Conservation (phyloP, 2,888 invertebrate species). For the Megaustenia siamemsis region DNA sequence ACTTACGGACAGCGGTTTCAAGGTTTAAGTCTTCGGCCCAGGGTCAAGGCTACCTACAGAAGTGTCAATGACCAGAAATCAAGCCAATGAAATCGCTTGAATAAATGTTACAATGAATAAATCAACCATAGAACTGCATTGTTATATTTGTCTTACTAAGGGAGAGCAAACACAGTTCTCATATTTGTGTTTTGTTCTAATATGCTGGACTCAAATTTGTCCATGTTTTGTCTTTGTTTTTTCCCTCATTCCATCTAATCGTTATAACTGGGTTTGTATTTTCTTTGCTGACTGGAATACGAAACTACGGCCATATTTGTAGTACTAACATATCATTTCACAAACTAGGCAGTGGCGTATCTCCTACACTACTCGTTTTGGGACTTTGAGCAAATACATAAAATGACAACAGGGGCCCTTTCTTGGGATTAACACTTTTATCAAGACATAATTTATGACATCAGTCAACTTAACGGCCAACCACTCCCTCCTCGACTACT, state of each 20-base stretch:
- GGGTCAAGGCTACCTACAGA: constrained; percentile 9
- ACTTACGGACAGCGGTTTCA: constrained; percentile 48
- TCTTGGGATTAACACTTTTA: too few relatives aligned
- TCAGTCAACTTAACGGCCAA: too few relatives aligned
- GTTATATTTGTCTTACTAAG: not conserved
- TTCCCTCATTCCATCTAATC: not conserved
- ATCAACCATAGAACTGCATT: not conserved
- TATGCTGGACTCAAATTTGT: not conserved
- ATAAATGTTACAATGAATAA: constrained; percentile 4
- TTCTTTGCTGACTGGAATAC: too few relatives aligned
- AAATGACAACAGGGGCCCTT: too few relatives aligned
- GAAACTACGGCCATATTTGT: too few relatives aligned
- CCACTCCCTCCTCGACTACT: too few relatives aligned
- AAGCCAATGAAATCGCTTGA: constrained; percentile 11
- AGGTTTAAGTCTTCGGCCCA: not conserved
- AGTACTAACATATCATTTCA: too few relatives aligned
- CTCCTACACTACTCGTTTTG: too few relatives aligned
- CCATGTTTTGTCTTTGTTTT: not conserved
- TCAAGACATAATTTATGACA: too few relatives aligned
- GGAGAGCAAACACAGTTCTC: not conserved
- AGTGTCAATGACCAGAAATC: not conserved
- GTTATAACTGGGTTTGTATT: too few relatives aligned
- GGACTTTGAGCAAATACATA: too few relatives aligned
- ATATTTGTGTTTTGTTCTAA: not conserved
- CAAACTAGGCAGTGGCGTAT: too few relatives aligned